Conservation (phyloP, 2,113 vertebrate genomes). For the Promerops cafer region DNA sequence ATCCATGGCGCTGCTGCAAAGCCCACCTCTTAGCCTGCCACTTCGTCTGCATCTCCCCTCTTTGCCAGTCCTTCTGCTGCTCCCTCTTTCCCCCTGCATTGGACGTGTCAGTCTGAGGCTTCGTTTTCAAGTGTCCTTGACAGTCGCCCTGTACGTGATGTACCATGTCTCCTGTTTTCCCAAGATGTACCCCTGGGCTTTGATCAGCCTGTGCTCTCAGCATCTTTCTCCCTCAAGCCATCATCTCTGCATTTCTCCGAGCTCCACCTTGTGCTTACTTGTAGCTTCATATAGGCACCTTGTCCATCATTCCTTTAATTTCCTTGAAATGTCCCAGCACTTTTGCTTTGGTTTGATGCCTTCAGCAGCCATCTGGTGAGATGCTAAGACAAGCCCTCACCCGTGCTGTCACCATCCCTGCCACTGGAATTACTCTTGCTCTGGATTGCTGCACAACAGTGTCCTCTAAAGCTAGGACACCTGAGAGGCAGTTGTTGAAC, state of each 20-base stretch:
- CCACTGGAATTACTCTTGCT: background rate
- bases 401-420: background rate
- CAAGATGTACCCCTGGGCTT: background rate
- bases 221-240: background rate
- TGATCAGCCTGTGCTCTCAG: background rate
- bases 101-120: accelerated
- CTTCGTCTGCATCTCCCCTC: background rate
- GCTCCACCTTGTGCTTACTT: background rate
- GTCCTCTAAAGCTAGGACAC: background rate
- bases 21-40: background rate
- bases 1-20: background rate
- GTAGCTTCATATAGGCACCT: background rate
- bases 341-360: background rate
- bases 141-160: accelerated
- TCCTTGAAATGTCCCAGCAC: background rate
- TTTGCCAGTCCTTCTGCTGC: background rate
- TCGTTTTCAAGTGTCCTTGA: background rate
- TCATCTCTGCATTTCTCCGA: background rate
- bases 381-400: background rate
- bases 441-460: background rate
- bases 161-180: background rate
- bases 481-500: background rate
- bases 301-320: background rate
- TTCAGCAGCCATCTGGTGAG: background rate
- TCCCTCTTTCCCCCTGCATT: background rate